These are phyloP conservation scores for Hecatera dysodea DNA, from an alignment of 2,888 invertebrate species.

Conservation along the genomic window DNA sequence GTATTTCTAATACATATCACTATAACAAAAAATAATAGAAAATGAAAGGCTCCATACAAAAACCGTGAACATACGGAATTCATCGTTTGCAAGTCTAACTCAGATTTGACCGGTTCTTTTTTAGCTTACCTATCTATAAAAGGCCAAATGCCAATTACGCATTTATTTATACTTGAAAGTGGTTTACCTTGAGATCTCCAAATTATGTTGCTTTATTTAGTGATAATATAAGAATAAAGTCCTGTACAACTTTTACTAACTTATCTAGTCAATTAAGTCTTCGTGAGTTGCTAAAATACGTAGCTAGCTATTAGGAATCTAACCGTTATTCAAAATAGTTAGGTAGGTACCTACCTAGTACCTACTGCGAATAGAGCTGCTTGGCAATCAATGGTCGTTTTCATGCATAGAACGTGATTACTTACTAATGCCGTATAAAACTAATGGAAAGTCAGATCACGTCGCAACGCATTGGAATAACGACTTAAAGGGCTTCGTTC, in stretches of 20 bases:
- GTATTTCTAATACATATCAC: too few species aligned
- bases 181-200: background rate
- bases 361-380: constrained; percentile 19
- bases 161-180: background rate
- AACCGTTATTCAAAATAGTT: constrained; percentile 17
- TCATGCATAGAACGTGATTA: constrained; percentile 29
- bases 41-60: too few species aligned
- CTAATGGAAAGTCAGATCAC: constrained; percentile 31
- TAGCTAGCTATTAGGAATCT: constrained; percentile 8
- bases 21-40: too few species aligned
- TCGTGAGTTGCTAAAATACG: constrained; percentile 14
- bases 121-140: background rate
- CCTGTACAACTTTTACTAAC: constrained; percentile 6
- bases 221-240: too few species aligned
- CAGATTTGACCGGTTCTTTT: background rate
- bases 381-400: constrained; percentile 26
- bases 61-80: too few species aligned
- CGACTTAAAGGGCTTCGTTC: background rate
- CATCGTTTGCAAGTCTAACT: background rate
- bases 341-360: too few species aligned
- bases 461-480: constrained; percentile 1
- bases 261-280: background rate
- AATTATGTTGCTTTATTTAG: background rate
- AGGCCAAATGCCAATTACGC: background rate
- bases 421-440: constrained; percentile 14